Evolutionary conservation across 2,113 vertebrate genomes (phyloP).

Genomic region (Pantherophis guttatus): DNA sequence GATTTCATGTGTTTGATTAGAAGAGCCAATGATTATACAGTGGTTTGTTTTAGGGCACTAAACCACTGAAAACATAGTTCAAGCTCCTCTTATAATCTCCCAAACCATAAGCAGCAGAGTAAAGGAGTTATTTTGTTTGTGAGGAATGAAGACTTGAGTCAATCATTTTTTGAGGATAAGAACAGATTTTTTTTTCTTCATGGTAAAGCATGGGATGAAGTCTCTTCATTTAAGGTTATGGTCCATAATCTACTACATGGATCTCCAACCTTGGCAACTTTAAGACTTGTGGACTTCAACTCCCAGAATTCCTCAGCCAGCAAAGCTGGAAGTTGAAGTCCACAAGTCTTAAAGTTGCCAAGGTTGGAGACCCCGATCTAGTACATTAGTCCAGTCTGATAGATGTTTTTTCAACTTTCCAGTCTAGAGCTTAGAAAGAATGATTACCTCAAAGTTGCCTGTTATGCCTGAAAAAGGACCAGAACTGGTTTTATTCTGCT

Average conservation of each 20-base stretch:
- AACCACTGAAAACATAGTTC: not conserved
- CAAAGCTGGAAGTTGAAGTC: no score
- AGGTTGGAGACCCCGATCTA: no score
- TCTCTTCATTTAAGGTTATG: not conserved
- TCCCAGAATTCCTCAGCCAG: no score
- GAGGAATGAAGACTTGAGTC: not conserved
- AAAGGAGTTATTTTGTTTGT: not conserved
- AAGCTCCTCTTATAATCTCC: not conserved
- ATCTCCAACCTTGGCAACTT: no score
- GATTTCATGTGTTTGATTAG: not conserved
- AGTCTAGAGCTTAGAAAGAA: not conserved
- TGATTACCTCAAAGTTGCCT: not conserved
- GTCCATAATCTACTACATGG: not conserved
- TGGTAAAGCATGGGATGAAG: not conserved
- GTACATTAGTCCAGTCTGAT: not conserved
- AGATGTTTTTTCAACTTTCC: not conserved
- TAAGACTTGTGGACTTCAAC: no score
- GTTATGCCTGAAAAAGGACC: not conserved
- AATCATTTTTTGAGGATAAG: not conserved
- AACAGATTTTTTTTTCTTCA: not conserved
- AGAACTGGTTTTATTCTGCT: not conserved
- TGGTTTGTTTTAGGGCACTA: not conserved
- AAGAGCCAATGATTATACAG: not conserved
- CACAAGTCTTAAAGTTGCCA: no score
- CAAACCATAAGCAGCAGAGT: not conserved